Evolutionary conservation across 2,888 invertebrate genomes (phyloP).

Genomic region (Pterostichus niger): DNA sequence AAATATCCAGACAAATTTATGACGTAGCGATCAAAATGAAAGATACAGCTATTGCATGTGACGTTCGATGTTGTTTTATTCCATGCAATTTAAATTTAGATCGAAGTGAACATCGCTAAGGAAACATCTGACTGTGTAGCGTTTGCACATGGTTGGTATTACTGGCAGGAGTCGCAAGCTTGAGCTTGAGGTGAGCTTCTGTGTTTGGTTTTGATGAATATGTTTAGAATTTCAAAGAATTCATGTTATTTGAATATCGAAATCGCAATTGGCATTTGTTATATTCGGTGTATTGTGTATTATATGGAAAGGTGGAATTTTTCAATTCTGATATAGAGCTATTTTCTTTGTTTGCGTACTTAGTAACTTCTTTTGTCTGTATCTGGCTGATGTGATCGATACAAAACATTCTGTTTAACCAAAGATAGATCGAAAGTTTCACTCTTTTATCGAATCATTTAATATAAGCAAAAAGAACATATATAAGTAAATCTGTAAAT

Average conservation of each 20-base stretch:
- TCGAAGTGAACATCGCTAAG: constrained; percentile 41
- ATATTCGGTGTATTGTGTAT: neutral
- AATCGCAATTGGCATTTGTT: constrained; percentile 15
- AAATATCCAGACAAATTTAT: constrained; percentile 29
- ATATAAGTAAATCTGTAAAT: no score
- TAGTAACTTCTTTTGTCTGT: no score
- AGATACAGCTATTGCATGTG: constrained; percentile 32
- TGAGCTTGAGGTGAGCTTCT: neutral
- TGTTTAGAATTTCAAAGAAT: constrained; percentile 44
- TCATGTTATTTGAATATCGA: constrained; percentile 1
- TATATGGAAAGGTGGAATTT: neutral
- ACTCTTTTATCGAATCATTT: no score
- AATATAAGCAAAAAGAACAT: no score
- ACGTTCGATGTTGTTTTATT: constrained; percentile 46
- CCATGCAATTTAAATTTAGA: constrained; percentile 52
- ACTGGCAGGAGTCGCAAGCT: neutral
- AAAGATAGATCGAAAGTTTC: no score
- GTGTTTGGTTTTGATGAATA: constrained; percentile 33
- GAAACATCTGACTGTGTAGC: constrained; percentile 41
- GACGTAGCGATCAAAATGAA: constrained; percentile 26
- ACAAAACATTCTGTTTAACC: no score
- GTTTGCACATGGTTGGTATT: constrained; percentile 5
- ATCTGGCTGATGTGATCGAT: no score
- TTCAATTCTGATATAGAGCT: neutral
- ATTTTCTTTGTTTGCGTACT: no score